Evolutionary conservation across 64 coral and sea anemone species (phyloP).

Genomic region (Actinia equina): DNA sequence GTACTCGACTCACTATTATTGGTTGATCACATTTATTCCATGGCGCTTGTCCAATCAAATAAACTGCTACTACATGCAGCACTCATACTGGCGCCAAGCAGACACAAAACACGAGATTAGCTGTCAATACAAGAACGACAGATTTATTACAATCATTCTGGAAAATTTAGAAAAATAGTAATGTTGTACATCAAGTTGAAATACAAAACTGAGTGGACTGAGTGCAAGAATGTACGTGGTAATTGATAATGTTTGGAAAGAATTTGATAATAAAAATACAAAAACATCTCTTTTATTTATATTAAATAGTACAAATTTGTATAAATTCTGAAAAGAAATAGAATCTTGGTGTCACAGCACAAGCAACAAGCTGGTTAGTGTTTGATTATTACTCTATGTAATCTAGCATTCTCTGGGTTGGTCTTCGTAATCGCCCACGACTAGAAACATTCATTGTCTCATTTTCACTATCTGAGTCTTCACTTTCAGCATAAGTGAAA

Average conservation of each 20-base stretch:
- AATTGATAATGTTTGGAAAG: background rate
- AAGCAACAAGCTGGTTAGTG: background rate
- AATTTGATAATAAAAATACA: slow-evolving; percentile 29
- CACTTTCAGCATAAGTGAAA: slow-evolving; percentile 69
- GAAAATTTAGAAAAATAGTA: slow-evolving; percentile 21
- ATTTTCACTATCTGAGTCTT: slow-evolving; percentile 67
- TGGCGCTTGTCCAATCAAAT: background rate
- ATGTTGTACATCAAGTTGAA: background rate
- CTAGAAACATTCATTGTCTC: slow-evolving; percentile 77
- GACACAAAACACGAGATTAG: background rate
- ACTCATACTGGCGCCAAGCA: background rate
- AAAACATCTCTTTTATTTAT: slow-evolving; percentile 17
- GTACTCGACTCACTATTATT: too few species aligned
- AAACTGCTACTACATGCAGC: too few species aligned
- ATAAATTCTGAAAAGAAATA: background rate
- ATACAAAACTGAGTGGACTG: slow-evolving; percentile 2
- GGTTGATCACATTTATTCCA: too few species aligned
- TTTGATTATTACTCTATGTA: slow-evolving; percentile 68
- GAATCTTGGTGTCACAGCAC: background rate
- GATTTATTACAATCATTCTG: background rate
- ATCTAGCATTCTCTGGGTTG: slow-evolving; percentile 87
- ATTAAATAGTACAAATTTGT: slow-evolving; percentile 31
- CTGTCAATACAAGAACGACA: background rate
- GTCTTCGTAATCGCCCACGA: slow-evolving; percentile 85
- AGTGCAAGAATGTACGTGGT: background rate